Conservation (phyloP, 2,888 invertebrate species). For the Macaria liturata region DNA sequence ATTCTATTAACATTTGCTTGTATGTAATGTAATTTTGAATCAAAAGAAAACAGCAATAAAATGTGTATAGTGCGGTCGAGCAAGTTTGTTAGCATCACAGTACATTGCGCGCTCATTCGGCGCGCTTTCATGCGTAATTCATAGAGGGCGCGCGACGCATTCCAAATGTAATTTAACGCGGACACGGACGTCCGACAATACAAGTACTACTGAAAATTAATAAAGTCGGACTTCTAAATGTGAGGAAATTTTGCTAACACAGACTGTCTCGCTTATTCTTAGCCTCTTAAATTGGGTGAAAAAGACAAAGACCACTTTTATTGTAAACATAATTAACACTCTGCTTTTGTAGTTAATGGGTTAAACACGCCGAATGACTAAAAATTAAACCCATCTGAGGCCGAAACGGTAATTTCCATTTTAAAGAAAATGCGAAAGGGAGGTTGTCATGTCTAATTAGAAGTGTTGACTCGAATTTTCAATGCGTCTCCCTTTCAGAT, state of each 20-base stretch:
- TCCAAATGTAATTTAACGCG: slow-evolving; percentile 70
- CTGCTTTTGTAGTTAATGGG: background rate
- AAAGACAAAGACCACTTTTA: too few relatives aligned
- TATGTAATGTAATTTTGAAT: too few relatives aligned
- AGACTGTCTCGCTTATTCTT: background rate
- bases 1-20: too few relatives aligned
- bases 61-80: slow-evolving; percentile 31
- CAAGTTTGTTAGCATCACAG: slow-evolving; percentile 51
- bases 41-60: slow-evolving; percentile 38
- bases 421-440: slow-evolving; percentile 67
- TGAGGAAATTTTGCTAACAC: slow-evolving; percentile 8
- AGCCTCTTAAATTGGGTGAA: too few relatives aligned
- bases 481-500: slow-evolving; percentile 68
- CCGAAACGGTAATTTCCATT: slow-evolving; percentile 72
- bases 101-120: slow-evolving; percentile 64
- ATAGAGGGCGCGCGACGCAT: slow-evolving; percentile 66
- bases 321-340: background rate
- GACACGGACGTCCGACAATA: slow-evolving; percentile 47
- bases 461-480: slow-evolving; percentile 78
- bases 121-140: slow-evolving; percentile 72
- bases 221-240: slow-evolving; percentile 28
- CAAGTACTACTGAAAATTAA: slow-evolving; percentile 41
- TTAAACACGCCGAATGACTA: background rate
- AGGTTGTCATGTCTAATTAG: slow-evolving; percentile 76
- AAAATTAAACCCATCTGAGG: slow-evolving; percentile 24